Evolutionary conservation across 92 coral and sea anemone species (phyloP).

Genomic region (Porites cylindrica): DNA sequence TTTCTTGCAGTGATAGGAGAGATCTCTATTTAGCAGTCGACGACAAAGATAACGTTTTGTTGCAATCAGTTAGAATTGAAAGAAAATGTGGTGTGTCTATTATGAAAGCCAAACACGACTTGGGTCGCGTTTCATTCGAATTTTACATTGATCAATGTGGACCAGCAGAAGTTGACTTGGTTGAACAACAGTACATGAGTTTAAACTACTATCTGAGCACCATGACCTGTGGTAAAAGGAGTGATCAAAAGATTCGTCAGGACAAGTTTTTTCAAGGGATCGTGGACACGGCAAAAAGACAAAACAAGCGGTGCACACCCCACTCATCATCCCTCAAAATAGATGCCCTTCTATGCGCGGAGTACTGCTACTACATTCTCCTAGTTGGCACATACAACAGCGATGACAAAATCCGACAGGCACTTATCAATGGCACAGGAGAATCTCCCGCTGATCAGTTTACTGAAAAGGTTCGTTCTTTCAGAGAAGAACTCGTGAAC

Average conservation of each 20-base stretch:
- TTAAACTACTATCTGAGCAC: slow-evolving; percentile 65
- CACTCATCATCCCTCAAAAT: slow-evolving; percentile 1
- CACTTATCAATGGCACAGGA: background rate
- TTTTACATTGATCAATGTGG: slow-evolving; percentile 44
- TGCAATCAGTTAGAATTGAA: slow-evolving; percentile 27
- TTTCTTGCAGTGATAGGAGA: slow-evolving; percentile 1
- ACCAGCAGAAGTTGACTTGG: slow-evolving; percentile 27
- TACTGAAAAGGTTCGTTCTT: background rate
- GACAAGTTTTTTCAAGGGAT: slow-evolving; percentile 34
- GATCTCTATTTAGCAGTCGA: slow-evolving; percentile 55
- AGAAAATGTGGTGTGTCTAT: slow-evolving; percentile 42
- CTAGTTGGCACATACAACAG: slow-evolving; percentile 19
- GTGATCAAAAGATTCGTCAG: slow-evolving; percentile 46
- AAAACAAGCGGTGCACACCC: background rate
- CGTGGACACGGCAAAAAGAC: slow-evolving; percentile 28
- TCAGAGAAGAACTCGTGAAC: background rate
- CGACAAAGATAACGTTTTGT: background rate
- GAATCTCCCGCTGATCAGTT: slow-evolving; percentile 1
- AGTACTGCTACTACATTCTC: slow-evolving; percentile 55
- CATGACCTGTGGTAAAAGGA: slow-evolving; percentile 1
- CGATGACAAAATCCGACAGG: background rate
- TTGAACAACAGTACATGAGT: slow-evolving; percentile 48
- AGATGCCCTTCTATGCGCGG: slow-evolving; percentile 58
- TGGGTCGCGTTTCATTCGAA: background rate
- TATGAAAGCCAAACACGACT: slow-evolving; percentile 11